Base-by-base conservation (phyloP, 1,140 invertebrate genomes). In the Anoplolepis gracilipes region DNA sequence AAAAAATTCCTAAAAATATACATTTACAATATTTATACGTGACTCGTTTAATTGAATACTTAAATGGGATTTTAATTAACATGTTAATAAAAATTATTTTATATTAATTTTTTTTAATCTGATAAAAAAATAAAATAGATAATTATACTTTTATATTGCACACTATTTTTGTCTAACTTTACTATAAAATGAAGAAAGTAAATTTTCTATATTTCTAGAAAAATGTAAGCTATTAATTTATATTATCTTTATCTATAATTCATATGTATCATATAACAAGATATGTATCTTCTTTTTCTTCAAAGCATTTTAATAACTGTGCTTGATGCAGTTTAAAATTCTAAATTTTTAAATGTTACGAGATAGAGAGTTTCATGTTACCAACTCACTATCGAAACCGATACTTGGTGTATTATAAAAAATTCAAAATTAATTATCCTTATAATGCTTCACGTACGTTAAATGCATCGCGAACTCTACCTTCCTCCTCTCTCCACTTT, bases 401-500 rank as follows among this genome's bases (percentile, higher is more conserved):
- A 72, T 72, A 81, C 16, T n/a, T 72, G 19, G 2, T 57, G 33
- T 70, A 57, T 3, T 39, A 28, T 73, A 13, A 82, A 82, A 82
- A 73, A 73, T 82, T 59, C 67, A 16, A 59, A 73, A 82, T 82
- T 82, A 82, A 82, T 57, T 73, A 73, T 53, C 8, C 36, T 59
- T n/a, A 42, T 59, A 73, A 42, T 59, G 53, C 49, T 33, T 59
- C 78, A 59, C 8, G 53, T 82, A 59, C 8, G 53, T 82, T 82
- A 82, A 82, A 82, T 61, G 67, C 53, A 72, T 73, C 78, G 53
- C 78, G 3, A 82, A 73, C 33, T 42, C 25, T 3, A 13, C 11
- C 25, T 33, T 70, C 1, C 65, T 1, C 3, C 39, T 42, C 1
- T n/a, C n/a, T n/a, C n/a, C n/a, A n/a, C n/a, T n/a, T n/a, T 10